phyloP scores from a whole-genome alignment of 2,113 vertebrate species.

The Lontra canadensis region DNA sequence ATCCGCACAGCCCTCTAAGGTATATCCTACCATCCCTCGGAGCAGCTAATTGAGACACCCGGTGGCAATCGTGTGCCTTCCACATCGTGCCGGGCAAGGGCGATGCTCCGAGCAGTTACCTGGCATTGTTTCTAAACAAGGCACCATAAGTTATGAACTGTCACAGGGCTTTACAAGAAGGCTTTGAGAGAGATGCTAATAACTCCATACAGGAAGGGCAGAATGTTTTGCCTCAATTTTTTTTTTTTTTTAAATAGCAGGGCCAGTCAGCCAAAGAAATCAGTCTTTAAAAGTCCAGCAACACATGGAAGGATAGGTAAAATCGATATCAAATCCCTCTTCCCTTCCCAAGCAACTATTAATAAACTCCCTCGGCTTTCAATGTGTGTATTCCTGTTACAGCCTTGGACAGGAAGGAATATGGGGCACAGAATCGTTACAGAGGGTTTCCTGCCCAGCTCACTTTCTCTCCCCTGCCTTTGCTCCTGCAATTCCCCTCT shows the following conservation, averaged over 20 bases:
- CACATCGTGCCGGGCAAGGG: background rate
- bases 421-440: background rate
- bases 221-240: conserved; percentile 42
- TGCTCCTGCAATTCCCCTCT: background rate
- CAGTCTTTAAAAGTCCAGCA: conserved; percentile 39
- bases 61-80: background rate
- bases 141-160: conserved; percentile 58
- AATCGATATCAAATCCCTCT: conserved; percentile 59
- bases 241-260: conserved; percentile 46
- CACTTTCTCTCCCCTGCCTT: background rate
- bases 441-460: background rate
- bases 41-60: conserved; percentile 61
- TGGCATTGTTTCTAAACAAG: conserved; percentile 39
- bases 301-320: conserved; percentile 31
- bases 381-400: background rate
- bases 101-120: conserved; percentile 4
- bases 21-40: background rate
- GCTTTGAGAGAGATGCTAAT: conserved; percentile 60
- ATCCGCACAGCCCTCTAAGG: background rate
- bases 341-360: conserved; percentile 46
- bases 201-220: background rate
- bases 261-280: conserved; percentile 60
- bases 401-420: background rate
- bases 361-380: conserved; percentile 50
- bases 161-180: conserved; percentile 52